Evolutionary conservation across 2,113 vertebrate species (phyloP).

Genomic region (Scopus umbretta): DNA sequence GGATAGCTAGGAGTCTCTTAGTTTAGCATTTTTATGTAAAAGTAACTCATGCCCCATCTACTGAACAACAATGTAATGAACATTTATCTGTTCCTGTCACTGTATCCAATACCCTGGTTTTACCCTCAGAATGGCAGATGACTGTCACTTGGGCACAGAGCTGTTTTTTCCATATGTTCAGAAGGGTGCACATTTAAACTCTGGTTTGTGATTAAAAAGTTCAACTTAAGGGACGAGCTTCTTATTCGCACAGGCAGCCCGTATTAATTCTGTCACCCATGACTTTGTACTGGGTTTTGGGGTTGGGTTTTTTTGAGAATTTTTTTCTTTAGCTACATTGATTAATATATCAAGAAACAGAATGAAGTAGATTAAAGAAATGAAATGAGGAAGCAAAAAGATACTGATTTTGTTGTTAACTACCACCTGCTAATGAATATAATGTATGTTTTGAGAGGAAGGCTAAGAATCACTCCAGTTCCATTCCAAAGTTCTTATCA

Average conservation of each 20-base stretch:
- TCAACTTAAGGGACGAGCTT: not conserved
- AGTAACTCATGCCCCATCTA: not conserved
- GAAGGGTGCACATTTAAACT: not conserved
- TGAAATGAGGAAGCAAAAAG: not conserved
- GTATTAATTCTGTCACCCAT: not conserved
- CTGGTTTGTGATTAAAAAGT: not conserved
- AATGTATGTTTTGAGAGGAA: not conserved
- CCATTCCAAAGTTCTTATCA: not conserved
- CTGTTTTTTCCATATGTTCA: not conserved
- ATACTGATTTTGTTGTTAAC: not conserved
- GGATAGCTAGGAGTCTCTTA: not conserved
- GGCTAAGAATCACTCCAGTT: not conserved
- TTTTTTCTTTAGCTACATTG: not conserved
- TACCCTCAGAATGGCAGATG: not conserved
- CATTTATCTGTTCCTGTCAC: not conserved
- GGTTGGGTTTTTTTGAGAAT: not conserved
- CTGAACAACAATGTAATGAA: not conserved
- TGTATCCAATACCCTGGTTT: not conserved
- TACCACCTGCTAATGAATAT: not conserved
- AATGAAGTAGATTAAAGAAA: not conserved
- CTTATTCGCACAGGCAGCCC: not conserved
- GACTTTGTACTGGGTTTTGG: not conserved
- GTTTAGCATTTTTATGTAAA: not conserved
- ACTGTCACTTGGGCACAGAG: not conserved
- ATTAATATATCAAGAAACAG: not conserved